Base-by-base conservation (phyloP, 2,888 invertebrate species). In the Drosophila cracens region DNA sequence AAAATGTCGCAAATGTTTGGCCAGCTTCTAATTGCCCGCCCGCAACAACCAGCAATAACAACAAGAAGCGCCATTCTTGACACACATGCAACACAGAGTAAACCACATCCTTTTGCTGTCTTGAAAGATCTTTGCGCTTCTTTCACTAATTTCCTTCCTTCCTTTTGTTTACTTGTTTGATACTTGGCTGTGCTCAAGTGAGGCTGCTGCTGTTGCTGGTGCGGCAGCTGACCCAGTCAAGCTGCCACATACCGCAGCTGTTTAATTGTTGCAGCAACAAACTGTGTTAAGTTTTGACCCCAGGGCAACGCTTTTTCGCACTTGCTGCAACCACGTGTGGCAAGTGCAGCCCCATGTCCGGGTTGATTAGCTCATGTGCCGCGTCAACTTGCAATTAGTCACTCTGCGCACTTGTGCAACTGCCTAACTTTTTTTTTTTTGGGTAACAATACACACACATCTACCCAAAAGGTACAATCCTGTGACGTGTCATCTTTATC, bases 281-380 rank as follows among this genome's bases (percentile, higher is more conserved):
- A 91, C 89, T 89, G 90, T 92, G 91, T 91, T 92, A 91, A 91
- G 91, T 88, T 91, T 77, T 89, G 89, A 89, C 91, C 89, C 81
- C 67, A 81, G 89, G 90, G 43, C 49, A 46, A 43, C 67, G 67
- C 59, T 77, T 77, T 56, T 65, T 59, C 60, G 66, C 59, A 62
- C 74, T 70, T 61, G 72, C 71, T 54, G 61, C 72, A 56, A 64
- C 60, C 48, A 36, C 60, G 62, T 76, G 61, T 53, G 49, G 58
- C 70, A 65, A 58, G 43, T 54, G 59, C 53, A 58, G 40, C 36
- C 25, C 56, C 53, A 64, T 62, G 77, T 84, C 85, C 74, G 80
- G 85, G 89, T 89, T 79, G 89, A 87, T 89, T 76, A 84, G 87
- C 76, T 64, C 54, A 16, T 46, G 70, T 61, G 56, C 56, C 43